phyloP scores from a whole-genome alignment of 2,888 invertebrate species.

The Agrilus biguttatus region DNA sequence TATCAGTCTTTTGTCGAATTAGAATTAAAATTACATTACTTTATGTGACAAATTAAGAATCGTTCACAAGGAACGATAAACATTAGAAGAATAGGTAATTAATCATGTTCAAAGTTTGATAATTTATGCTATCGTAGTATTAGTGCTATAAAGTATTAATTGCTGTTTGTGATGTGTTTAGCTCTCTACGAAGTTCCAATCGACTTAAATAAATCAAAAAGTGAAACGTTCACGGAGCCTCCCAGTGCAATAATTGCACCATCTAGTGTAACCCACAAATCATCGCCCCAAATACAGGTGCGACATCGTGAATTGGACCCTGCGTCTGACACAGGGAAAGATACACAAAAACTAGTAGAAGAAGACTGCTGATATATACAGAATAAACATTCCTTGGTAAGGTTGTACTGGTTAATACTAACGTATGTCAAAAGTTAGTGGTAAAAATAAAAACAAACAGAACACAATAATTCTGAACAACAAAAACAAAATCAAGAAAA shows the following conservation, averaged over 20 bases:
- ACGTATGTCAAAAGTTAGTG: slow-evolving; percentile 19
- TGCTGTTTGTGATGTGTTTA: slow-evolving; percentile 21
- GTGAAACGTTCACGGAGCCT: slow-evolving; percentile 39
- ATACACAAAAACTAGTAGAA: slow-evolving; percentile 79
- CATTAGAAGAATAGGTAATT: too few species aligned
- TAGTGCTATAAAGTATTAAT: too few species aligned
- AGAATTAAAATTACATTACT: too few species aligned
- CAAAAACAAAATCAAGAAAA: neutral
- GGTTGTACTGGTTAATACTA: slow-evolving; percentile 20
- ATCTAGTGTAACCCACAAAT: slow-evolving; percentile 66
- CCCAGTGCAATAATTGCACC: slow-evolving; percentile 68
- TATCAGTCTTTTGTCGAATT: too few species aligned
- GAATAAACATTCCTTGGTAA: slow-evolving; percentile 15
- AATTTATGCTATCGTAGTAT: too few species aligned
- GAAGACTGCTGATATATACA: slow-evolving; percentile 57
- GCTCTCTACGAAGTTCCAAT: slow-evolving; percentile 75
- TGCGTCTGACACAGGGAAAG: slow-evolving; percentile 74
- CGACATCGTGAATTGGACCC: slow-evolving; percentile 73
- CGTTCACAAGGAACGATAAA: too few species aligned
- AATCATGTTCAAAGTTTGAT: too few species aligned
- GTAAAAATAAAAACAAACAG: slow-evolving; percentile 1
- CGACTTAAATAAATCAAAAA: slow-evolving; percentile 49
- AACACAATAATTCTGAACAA: too few species aligned
- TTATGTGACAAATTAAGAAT: too few species aligned
- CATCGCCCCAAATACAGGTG: slow-evolving; percentile 56